Conservation (phyloP, 2,888 invertebrate species). For the Tinea pellionella region DNA sequence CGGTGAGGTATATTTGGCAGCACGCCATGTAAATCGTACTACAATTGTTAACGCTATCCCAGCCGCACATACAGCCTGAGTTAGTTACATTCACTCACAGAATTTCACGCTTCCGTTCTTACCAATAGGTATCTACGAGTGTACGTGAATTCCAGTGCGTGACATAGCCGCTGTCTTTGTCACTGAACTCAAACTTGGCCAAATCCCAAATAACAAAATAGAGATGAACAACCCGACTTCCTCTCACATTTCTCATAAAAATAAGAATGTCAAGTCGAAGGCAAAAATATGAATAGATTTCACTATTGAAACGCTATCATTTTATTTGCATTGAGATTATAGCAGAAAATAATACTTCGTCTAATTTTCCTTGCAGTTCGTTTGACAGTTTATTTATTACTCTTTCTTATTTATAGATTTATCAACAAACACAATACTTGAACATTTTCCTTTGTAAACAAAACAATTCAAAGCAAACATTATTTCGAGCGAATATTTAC, state of each 20-base stretch:
- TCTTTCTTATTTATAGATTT: background rate
- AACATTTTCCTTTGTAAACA: background rate
- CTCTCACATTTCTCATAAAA: conserved; percentile 11
- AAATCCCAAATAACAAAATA: conserved; percentile 42
- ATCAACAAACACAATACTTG: background rate
- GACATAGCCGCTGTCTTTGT: conserved; percentile 45
- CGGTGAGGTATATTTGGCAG: conserved; percentile 8
- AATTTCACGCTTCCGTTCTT: conserved; percentile 36
- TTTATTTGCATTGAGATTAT: background rate
- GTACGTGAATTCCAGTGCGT: conserved; percentile 35
- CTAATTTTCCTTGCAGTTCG: background rate
- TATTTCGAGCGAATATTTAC: background rate
- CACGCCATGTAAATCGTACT: conserved; percentile 9
- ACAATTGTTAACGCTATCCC: conserved; percentile 8
- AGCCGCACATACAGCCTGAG: conserved; percentile 1
- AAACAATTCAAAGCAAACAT: background rate
- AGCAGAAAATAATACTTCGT: background rate
- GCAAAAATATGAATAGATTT: conserved; percentile 7
- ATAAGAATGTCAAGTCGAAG: conserved; percentile 7
- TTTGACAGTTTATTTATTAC: background rate
- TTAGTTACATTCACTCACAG: conserved; percentile 23
- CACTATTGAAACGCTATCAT: background rate
- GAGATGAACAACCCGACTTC: conserved; percentile 11
- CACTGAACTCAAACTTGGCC: conserved; percentile 47
- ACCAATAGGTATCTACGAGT: conserved; percentile 28